Evolutionary conservation across 2,113 vertebrate genomes (phyloP).

Genomic region (Fulmarus glacialis): DNA sequence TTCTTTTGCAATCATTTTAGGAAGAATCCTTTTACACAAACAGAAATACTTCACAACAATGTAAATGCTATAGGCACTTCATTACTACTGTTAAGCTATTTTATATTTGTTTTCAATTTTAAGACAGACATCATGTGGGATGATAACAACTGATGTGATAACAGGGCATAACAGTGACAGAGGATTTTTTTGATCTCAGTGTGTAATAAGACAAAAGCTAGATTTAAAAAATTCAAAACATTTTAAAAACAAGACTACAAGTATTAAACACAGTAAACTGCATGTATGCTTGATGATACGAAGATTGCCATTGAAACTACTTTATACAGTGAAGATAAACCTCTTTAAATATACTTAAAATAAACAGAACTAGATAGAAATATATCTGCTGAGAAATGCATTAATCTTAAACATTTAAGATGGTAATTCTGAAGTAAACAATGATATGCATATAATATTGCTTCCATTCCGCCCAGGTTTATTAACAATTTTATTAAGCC

Average conservation of each 20-base stretch:
- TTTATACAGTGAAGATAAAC: background rate
- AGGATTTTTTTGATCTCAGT: background rate
- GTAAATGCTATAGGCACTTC: background rate
- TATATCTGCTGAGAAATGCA: background rate
- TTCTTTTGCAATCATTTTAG: background rate
- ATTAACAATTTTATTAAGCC: slow-evolving; percentile 12
- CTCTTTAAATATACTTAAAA: background rate
- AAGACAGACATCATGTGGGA: background rate
- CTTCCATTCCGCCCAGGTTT: background rate
- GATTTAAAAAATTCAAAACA: background rate
- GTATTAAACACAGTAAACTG: background rate
- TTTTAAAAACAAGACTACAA: background rate
- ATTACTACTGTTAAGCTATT: background rate
- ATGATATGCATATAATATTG: background rate
- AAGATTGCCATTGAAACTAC: background rate
- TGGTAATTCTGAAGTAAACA: background rate
- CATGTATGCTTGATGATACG: background rate
- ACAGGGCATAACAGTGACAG: background rate
- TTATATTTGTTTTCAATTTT: background rate
- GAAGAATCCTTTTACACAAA: background rate
- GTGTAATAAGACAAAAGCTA: background rate
- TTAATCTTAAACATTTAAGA: background rate
- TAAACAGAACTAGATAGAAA: background rate
- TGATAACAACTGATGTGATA: background rate
- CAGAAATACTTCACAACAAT: background rate